A percentile compares a stretch with the other conserved stretches of the same genome.
phyloP scores from a whole-genome alignment of 2,888 invertebrate species.

The Dicyrtoma fusca region DNA sequence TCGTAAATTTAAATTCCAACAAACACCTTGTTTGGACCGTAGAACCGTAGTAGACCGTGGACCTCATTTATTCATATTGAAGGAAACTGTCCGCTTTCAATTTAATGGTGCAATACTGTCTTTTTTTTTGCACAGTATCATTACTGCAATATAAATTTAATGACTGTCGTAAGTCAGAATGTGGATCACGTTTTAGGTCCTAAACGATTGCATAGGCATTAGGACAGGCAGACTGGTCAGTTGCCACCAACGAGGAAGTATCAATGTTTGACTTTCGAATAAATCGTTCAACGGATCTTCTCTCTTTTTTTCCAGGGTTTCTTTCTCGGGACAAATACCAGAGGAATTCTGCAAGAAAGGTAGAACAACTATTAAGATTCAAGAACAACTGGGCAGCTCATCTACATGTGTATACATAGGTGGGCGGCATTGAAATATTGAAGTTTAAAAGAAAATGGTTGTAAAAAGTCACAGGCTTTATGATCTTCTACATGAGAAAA shows the following conservation, averaged over 20 bases:
- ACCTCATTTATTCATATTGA: no score
- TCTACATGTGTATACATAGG: not conserved
- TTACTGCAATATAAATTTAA: no score
- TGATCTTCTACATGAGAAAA: not conserved
- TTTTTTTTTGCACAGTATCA: no score
- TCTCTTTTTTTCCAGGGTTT: slow-evolving; percentile 20
- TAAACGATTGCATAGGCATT: slow-evolving; percentile 27
- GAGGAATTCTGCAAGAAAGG: slow-evolving; percentile 32
- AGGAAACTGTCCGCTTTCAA: no score
- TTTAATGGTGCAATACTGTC: no score
- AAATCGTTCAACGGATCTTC: slow-evolving; percentile 2
- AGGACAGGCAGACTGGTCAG: slow-evolving; percentile 31
- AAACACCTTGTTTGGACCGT: no score
- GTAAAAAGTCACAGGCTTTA: not conserved
- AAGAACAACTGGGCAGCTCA: no score
- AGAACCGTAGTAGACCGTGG: no score
- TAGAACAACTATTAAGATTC: no score
- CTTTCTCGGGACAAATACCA: slow-evolving; percentile 35
- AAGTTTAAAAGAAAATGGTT: slow-evolving; percentile 2
- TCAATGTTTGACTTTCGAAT: slow-evolving; percentile 19
- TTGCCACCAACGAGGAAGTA: not conserved
- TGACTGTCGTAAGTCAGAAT: not conserved
- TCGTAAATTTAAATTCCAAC: no score
- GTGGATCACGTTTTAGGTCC: not conserved
- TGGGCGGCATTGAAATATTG: not conserved